Percentiles rank a stretch among this genome's conserved stretches.
Conservation (phyloP, 2,888 invertebrate genomes). For the Dasysyrphus tricinctus region DNA sequence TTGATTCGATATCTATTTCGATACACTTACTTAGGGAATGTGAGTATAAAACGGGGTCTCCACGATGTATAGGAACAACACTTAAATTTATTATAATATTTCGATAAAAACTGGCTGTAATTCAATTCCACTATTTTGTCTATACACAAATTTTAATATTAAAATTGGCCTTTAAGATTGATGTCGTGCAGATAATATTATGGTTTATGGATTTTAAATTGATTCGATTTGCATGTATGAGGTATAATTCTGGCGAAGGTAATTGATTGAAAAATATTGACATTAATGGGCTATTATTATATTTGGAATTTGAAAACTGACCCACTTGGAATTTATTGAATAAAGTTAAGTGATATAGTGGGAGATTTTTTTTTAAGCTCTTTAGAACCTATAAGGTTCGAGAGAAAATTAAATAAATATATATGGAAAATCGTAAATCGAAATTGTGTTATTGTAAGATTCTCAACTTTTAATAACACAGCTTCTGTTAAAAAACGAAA, state of each 20-base stretch:
- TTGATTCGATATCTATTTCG: constrained; percentile 50
- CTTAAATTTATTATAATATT: constrained; percentile 42
- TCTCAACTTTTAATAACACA: no score
- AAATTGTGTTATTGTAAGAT: no score
- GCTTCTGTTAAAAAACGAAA: no score
- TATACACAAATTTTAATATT: constrained; percentile 29
- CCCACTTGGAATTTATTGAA: neutral
- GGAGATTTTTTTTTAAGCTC: neutral
- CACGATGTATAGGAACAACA: neutral
- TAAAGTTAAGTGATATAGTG: neutral
- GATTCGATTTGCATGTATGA: constrained; percentile 35
- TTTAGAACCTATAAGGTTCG: neutral
- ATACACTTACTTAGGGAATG: constrained; percentile 8
- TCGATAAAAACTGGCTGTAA: constrained; percentile 30
- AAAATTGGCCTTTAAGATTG: constrained; percentile 44
- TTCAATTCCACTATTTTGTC: constrained; percentile 48
- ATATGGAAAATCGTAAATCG: no score
- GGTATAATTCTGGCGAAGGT: constrained; percentile 41
- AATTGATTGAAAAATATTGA: constrained; percentile 51
- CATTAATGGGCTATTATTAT: constrained; percentile 54
- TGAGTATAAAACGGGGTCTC: neutral
- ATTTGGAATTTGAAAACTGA: neutral
- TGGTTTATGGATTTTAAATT: constrained; percentile 45
- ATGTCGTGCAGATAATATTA: constrained; percentile 65
- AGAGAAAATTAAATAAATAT: neutral